These are phyloP conservation scores for Discoglossus pictus DNA, from an alignment of 2,797 vertebrate genomes.

Conservation along the genomic window DNA sequence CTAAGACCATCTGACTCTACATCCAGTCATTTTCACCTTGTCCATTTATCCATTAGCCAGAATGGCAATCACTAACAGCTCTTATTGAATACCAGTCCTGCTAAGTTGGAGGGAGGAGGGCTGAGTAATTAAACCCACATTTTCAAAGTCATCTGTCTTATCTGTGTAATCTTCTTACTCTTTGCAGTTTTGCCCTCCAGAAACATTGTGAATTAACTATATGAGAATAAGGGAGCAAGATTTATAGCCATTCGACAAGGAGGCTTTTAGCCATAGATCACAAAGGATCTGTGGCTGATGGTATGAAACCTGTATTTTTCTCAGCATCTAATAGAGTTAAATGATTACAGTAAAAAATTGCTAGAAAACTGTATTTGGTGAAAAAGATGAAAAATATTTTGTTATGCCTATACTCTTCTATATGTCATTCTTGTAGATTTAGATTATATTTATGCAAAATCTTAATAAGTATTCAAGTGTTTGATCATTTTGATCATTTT, in stretches of 20 bases:
- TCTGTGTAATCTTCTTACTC: constrained; percentile 37
- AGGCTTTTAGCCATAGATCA: constrained; percentile 42
- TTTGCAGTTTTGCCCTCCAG: constrained; percentile 47
- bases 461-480: too few species aligned
- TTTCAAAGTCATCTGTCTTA: constrained; percentile 43
- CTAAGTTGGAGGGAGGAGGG: constrained; percentile 19
- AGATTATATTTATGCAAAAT: too few species aligned
- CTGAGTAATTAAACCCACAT: constrained; percentile 38
- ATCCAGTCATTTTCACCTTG: too few species aligned
- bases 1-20: too few species aligned
- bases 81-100: constrained; percentile 25
- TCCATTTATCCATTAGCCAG: constrained; percentile 14
- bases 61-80: constrained; percentile 11
- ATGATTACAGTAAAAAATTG: neutral
- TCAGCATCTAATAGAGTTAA: constrained; percentile 21
- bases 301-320: constrained; percentile 31
- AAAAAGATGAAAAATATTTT: constrained; percentile 18
- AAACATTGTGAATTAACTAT: constrained; percentile 42
- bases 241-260: constrained; percentile 32
- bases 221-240: constrained; percentile 41
- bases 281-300: constrained; percentile 1
- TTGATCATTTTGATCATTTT: too few species aligned
- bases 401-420: too few species aligned
- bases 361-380: neutral
- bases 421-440: too few species aligned